These are phyloP conservation scores for Aspidiotus destructor DNA, from an alignment of 2,888 invertebrate species.

Conservation along the genomic window DNA sequence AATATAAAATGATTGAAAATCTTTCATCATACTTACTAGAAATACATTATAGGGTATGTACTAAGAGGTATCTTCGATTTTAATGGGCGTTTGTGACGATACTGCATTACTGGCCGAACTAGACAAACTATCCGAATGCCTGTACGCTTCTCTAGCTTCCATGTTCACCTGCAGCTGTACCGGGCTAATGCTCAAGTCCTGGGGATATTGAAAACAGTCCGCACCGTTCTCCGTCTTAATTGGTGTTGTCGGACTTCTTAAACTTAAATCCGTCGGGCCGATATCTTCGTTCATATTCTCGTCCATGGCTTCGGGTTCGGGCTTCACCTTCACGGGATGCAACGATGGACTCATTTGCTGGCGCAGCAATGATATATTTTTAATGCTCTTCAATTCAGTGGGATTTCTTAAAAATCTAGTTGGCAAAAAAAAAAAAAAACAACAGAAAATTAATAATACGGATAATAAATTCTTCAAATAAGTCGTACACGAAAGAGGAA, in stretches of 20 bases:
- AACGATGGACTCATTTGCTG: conserved; percentile 52
- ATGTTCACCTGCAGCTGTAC: conserved; percentile 31
- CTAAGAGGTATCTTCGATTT: conserved; percentile 32
- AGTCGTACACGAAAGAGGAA: too few relatives aligned
- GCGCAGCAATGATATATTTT: conserved; percentile 77
- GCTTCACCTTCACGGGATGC: conserved; percentile 32
- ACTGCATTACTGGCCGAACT: conserved; percentile 8
- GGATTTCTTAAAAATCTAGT: conserved; percentile 82
- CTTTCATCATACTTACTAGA: too few relatives aligned
- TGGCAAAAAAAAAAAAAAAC: conserved; percentile 36
- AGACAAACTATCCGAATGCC: conserved; percentile 12
- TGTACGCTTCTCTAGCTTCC: conserved; percentile 26
- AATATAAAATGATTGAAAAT: too few relatives aligned
- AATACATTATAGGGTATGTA: conserved; percentile 6
- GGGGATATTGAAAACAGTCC: conserved; percentile 29
- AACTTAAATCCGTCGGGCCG: conserved; percentile 57
- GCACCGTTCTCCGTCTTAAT: neutral
- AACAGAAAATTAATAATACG: neutral
- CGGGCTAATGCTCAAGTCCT: conserved; percentile 30
- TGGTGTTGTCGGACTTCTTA: conserved; percentile 14
- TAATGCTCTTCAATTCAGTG: conserved; percentile 85
- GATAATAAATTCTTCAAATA: neutral
- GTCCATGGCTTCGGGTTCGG: conserved; percentile 43
- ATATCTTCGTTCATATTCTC: conserved; percentile 50
- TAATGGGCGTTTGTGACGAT: conserved; percentile 24